Conservation (phyloP, 2,797 vertebrate species). For the Decapterus maruadsi region DNA sequence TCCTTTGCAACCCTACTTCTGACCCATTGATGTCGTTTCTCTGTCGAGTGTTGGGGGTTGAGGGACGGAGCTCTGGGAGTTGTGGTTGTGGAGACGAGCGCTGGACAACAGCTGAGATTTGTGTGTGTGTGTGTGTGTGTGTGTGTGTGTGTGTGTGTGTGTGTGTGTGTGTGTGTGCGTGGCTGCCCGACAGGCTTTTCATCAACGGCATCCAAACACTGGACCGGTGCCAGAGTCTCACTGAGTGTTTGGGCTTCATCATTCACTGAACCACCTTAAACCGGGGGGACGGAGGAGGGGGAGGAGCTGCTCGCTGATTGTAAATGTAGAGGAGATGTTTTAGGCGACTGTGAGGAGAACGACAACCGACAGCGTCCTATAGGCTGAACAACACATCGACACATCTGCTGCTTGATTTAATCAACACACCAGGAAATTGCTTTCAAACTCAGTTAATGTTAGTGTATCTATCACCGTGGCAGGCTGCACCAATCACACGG, state of each 20-base stretch:
- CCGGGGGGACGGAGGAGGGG: constrained; percentile 34
- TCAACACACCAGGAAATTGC: constrained; percentile 64
- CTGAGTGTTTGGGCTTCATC: constrained; percentile 40
- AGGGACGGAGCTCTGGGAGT: constrained; percentile 11
- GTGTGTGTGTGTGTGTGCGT: constrained; percentile 2
- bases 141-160: too few relatives aligned
- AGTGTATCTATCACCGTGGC: constrained; percentile 34
- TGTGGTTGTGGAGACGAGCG: constrained; percentile 25
- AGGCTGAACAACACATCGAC: constrained; percentile 19
- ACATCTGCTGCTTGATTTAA: constrained; percentile 58
- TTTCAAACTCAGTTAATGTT: constrained; percentile 56
- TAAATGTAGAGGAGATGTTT: constrained; percentile 2
- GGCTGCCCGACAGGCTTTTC: constrained; percentile 48
- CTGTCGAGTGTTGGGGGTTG: constrained; percentile 11
- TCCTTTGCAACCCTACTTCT: too few relatives aligned
- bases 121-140: constrained; percentile 15
- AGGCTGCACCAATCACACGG: constrained; percentile 43
- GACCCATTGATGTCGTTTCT: constrained; percentile 8
- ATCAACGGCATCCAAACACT: constrained; percentile 47
- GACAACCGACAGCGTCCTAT: constrained; percentile 31
- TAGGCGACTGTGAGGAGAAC: neutral
- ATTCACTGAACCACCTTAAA: constrained; percentile 44
- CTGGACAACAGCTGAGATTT: constrained; percentile 50
- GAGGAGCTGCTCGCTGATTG: constrained; percentile 31
- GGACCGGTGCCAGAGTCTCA: constrained; percentile 51